Evolutionary conservation across 2,113 vertebrate species (phyloP), one percentile per base, ranked within the genome.

Genomic region (Orthonyx spaldingii): DNA sequence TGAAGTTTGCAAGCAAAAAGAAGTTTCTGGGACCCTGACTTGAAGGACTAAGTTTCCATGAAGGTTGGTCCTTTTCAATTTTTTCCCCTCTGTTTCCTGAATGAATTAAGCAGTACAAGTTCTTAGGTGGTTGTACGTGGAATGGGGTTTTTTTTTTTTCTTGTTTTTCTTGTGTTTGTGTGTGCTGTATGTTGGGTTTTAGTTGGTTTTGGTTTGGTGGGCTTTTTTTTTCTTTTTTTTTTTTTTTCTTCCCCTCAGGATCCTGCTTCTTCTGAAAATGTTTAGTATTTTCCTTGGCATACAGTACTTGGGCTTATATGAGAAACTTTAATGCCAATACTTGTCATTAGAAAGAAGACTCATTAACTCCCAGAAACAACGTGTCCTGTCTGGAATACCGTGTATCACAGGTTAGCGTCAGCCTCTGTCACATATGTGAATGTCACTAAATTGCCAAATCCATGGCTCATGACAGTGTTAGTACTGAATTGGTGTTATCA

Each of bases 121-220:
- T 41, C 14, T 30, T 44, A 42, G 26, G 10, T 41, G 17, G 18
- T 26, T 91, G 10, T 33, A 27, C 28, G 21, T n/a, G 32, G 15
- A 10, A 7, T 39, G 33, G 16, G 13, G 2, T 2, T 49, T 14
- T 26, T n/a, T 18, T 64, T 53, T 1, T n/a, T n/a, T n/a, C n/a
- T 35, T 39, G 22, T 68, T 32, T 7, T 22, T 42, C 13, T 72
- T n/a, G 15, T 72, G 9, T 63, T 50, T 64, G 11, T 50, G 27
- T 50, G 28, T 44, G 7, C 44, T 37, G 6, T 46, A 16, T 74
- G 13, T 41, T 55, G 22, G 16, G 3, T 41, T 42, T 50, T 39
- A 20, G 16, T n/a, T 19, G 49, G 18, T n/a, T 70, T 70, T 70
- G 41, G 13, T 63, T 30, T 41, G 3, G 2, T n/a, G n/a, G n/a